Base-by-base conservation (phyloP, 2,888 invertebrate species). In the Caenorhabditis panamensis region DNA sequence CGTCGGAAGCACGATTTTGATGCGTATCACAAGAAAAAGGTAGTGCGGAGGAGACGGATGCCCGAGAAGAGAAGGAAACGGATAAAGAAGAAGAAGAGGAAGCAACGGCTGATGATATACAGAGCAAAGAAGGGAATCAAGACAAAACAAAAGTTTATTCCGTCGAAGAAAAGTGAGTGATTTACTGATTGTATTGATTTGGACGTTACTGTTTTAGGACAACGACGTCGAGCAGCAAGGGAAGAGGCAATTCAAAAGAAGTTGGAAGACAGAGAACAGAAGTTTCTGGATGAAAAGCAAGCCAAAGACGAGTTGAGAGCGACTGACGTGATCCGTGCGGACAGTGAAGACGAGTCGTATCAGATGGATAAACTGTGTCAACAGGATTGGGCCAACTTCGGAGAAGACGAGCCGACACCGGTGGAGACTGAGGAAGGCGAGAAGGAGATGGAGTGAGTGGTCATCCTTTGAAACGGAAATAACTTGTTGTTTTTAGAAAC, bases 311-410 rank as follows among this genome's bases (percentile, higher is more conserved):
- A 26, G 9, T 8, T 16, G 13, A 36, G 41, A 9, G 37, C 61
- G 6, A 20, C n/a, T 0, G 37, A 36, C 22, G 11, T 28, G 13
- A 37, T 58, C 8, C 61, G 67, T n/a, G 36, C 28, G 18, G 62
- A 73, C 6, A 62, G 58, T 49, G 79, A 79, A 13, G 79, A 79
- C 26, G 73, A 79, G 13, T 18, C 73, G 28, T 37, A 36, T 20
- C 58, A 24, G 18, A 51, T 73, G 64, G 73, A 73, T 24, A 56
- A 51, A 9, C 31, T 59, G 24, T 59, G 51, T 31, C 37, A 59
- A 16, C n/a, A 58, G 1, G 73, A 73, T 31, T 73, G 73, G 73
- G 37, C 64, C 1, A 59, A 73, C 22, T 51, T 59, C 13, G 59
- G 37, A 1, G 73, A 51, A n/a, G 66, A 73, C 0, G 22, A 59